Conservation (phyloP, 2,888 invertebrate species). For the Cistogaster globosa region DNA sequence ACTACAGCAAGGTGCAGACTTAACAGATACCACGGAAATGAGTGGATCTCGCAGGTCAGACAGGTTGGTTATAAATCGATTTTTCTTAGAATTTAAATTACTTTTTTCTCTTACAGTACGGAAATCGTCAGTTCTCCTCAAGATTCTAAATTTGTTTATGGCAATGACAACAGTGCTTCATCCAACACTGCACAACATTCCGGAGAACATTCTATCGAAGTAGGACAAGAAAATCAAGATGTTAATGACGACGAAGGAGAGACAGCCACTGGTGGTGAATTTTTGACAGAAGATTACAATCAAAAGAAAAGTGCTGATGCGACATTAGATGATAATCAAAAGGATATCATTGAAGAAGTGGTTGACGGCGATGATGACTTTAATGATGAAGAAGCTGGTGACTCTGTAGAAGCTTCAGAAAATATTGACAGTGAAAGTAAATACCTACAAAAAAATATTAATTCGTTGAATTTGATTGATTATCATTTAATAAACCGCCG, state of each 20-base stretch:
- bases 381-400: conserved; percentile 82
- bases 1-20: conserved; percentile 83
- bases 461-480: not conserved
- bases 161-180: conserved; percentile 84
- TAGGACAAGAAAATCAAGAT: conserved; percentile 73
- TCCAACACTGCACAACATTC: conserved; percentile 61
- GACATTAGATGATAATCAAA: conserved; percentile 82
- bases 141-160: conserved; percentile 86
- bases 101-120: conserved; percentile 19
- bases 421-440: conserved; percentile 79
- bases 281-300: conserved; percentile 85
- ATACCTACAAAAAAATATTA: not conserved
- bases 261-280: conserved; percentile 84
- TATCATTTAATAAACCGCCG: not conserved
- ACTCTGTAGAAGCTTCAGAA: conserved; percentile 76
- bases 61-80: conserved; percentile 73
- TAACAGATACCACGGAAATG: conserved; percentile 92
- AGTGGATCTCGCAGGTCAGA: conserved; percentile 77
- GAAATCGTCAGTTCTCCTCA: conserved; percentile 88
- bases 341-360: conserved; percentile 59
- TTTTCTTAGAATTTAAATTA: not conserved
- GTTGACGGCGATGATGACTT: conserved; percentile 80
- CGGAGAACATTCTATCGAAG: conserved; percentile 66
- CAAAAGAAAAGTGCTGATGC: conserved; percentile 78
- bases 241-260: conserved; percentile 69